Conservation (phyloP, 2,888 invertebrate genomes). For the Beris morrisii region DNA sequence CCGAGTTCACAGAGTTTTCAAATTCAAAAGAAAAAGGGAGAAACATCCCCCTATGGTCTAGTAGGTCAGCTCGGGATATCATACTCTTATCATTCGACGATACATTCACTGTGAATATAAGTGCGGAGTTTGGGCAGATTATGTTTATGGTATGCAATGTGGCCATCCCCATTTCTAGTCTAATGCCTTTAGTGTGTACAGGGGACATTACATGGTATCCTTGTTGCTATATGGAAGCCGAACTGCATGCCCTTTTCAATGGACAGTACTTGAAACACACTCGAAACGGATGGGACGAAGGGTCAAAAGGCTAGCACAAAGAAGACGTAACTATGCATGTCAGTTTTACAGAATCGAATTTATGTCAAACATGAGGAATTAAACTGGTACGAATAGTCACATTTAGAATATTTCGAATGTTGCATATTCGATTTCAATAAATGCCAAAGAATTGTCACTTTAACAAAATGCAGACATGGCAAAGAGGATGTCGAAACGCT, state of each 20-base stretch:
- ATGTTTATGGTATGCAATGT: conserved; percentile 24
- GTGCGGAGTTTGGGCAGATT: conserved; percentile 26
- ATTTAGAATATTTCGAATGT: background rate
- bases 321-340: conserved; percentile 1
- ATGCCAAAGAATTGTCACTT: conserved; percentile 10
- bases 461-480: background rate
- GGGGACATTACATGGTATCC: too few species aligned
- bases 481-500: too few species aligned
- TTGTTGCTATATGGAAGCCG: too few species aligned
- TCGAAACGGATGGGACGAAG: too few species aligned
- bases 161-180: background rate
- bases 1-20: background rate
- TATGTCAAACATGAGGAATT: conserved; percentile 13
- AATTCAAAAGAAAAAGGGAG: background rate
- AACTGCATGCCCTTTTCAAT: too few species aligned
- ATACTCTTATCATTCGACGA: conserved; percentile 22
- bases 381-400: conserved; percentile 16
- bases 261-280: too few species aligned
- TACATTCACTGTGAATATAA: conserved; percentile 25
- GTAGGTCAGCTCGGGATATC: conserved; percentile 8
- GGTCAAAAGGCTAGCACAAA: background rate
- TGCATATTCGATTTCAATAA: background rate
- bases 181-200: too few species aligned
- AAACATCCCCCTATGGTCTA: background rate
- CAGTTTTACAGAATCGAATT: conserved; percentile 15